Evolutionary conservation across 2,888 invertebrate genomes (phyloP), one percentile per base, ranked within the genome.

Genomic region (Anthophora plumipes): DNA sequence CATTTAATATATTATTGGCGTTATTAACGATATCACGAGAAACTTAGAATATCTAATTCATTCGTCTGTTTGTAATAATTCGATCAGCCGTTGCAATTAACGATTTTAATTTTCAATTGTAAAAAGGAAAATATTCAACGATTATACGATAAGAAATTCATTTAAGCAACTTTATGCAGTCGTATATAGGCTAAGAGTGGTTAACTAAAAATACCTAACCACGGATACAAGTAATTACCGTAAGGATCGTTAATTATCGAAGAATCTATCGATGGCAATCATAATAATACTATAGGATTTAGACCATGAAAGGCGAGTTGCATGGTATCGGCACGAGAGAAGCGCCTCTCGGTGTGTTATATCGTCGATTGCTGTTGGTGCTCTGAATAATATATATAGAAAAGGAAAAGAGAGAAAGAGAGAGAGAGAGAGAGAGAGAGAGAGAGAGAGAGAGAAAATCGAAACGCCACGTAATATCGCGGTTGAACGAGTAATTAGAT

Each of bases 281-380:
- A 50, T 57, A 50, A 57, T 74, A 50, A 74, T 57, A 12, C 25
- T 11, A 31, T 4, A 76, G 75, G 61, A 76, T 76, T 57, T 64
- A 57, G 54, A 76, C 31, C 63, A 57, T 76, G 55, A 63, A 64
- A 73, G 61, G 61, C 17, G 61, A 20, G 41, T n/a, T 31, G 39
- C 75, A n/a, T 48, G 55, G 48, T 55, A 63, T 41, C 55, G 55
- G 61, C 55, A 46, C 31, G n/a, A 11, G 74, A 54, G 8, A 31
- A n/a, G n/a, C n/a, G n/a, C n/a, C n/a, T n/a, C n/a, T n/a, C n/a
- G n/a, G n/a, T n/a, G n/a, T n/a, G n/a, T n/a, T n/a, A n/a, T n/a
- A n/a, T n/a, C 39, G 31, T 37, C 31, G 37, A 48, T 17, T 76
- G n/a, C n/a, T 73, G 63, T 63, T 76, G 46, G 61, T 46, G n/a